Evolutionary conservation across 2,888 invertebrate genomes (phyloP), one percentile per base, ranked within the genome.

Genomic region (Artemia sinica): DNA sequence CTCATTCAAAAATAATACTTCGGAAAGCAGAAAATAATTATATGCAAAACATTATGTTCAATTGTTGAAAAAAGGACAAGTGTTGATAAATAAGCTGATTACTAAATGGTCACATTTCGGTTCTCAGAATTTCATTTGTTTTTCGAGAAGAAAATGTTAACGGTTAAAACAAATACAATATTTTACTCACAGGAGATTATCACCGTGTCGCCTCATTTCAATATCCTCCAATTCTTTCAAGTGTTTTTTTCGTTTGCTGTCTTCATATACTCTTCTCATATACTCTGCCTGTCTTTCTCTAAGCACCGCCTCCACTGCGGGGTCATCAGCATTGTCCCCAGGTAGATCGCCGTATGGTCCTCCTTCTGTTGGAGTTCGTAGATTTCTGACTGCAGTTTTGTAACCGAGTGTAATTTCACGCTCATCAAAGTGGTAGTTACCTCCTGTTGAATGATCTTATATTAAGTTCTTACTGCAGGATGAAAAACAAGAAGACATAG

Each of bases 371-470:
- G 90, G 77, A 88, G 63, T 49, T 68, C 68, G 70, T 13, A 70
- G 68, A 13, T 58, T 86, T 72, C 91, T 84, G 74, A 92, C 86
- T 71, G 93, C 92, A 73, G 87, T 88, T 77, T 88, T 84, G 82
- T 91, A 93, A 81, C 92, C 92, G 78, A 93, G 91, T 78, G 91
- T 93, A 76, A 93, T 92, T 79, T 92, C 91, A 78, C 89, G 87
- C 81, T 91, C 91, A 78, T 90, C 86, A 82, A 91, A 92, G 74
- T 88, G 87, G 77, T 89, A 41, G 41, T 41, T 85, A 68, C 48
- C 68, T 28, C 65, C 68, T 49, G 66, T 68, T 70, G 51, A 14
- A 50, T 18, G 11, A 9, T n/a, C n/a, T 58, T 28, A 58, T 18
- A 58, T 10, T 18, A 58, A 28, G 10, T 58, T 58, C n/a, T n/a